These are phyloP conservation scores for Drosophila kanapiae DNA, from an alignment of 1,140 invertebrate species.

Conservation along the genomic window DNA sequence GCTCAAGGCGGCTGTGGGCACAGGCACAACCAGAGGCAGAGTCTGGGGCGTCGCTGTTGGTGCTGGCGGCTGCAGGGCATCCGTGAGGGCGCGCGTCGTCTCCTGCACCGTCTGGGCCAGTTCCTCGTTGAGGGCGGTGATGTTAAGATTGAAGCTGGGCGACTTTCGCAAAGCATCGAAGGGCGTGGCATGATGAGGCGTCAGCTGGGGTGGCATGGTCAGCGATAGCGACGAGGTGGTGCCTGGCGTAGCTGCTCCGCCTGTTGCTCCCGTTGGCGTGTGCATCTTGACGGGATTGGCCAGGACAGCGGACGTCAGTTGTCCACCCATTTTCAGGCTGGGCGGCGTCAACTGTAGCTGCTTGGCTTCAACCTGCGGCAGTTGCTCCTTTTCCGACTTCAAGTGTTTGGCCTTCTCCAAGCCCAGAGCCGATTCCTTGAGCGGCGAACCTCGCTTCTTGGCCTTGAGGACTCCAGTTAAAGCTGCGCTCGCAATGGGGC, in stretches of 20 bases:
- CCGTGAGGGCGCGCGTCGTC: constrained; percentile 73
- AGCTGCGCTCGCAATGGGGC: not conserved
- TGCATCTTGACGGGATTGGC: constrained; percentile 22
- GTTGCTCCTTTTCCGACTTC: constrained; percentile 50
- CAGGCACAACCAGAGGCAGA: not conserved
- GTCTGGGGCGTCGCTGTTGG: constrained; percentile 42
- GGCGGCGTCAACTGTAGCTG: constrained; percentile 15
- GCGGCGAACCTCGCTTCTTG: constrained; percentile 79
- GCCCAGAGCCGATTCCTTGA: constrained; percentile 65
- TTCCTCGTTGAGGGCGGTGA: constrained; percentile 77
- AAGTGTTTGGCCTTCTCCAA: constrained; percentile 52
- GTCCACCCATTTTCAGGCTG: constrained; percentile 16
- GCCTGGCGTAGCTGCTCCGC: not conserved
- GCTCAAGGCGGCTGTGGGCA: constrained; percentile 3
- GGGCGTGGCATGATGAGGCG: constrained; percentile 44
- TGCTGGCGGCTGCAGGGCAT: constrained; percentile 70
- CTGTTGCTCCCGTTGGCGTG: constrained; percentile 15
- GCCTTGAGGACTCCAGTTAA: constrained; percentile 22
- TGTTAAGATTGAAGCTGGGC: constrained; percentile 84
- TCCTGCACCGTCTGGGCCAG: constrained; percentile 80
- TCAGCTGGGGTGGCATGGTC: constrained; percentile 6
- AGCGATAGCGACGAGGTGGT: not conserved
- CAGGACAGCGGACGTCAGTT: not conserved
- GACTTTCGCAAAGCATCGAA: constrained; percentile 83
- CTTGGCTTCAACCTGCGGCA: constrained; percentile 13